These are phyloP conservation scores for Verasper variegatus DNA, from an alignment of 2,113 vertebrate species.

Conservation along the genomic window DNA sequence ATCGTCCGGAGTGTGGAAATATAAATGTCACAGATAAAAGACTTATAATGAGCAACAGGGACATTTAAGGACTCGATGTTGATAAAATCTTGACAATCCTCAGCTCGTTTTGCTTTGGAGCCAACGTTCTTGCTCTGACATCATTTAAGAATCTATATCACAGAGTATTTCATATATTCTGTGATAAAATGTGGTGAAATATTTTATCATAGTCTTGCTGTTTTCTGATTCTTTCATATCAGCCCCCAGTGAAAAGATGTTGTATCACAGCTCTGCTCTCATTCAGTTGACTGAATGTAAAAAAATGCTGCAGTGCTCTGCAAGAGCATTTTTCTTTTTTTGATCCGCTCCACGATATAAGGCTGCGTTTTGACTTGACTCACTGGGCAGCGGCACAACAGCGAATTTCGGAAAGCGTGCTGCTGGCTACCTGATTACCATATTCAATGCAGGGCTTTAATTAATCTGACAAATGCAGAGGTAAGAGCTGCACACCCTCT, in stretches of 20 bases:
- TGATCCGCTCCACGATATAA: constrained; percentile 37
- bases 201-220: background rate
- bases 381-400: constrained; percentile 29
- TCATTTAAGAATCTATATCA: background rate
- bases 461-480: constrained; percentile 81
- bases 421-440: constrained; percentile 75
- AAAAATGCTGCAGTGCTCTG: constrained; percentile 38
- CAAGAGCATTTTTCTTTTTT: constrained; percentile 10
- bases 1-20: too few relatives aligned
- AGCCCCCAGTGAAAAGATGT: background rate
- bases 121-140: background rate
- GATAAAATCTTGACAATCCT: too few relatives aligned
- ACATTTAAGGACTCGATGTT: too few relatives aligned
- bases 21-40: too few relatives aligned
- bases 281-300: background rate
- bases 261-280: constrained; percentile 2
- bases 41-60: too few relatives aligned
- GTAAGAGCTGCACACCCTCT: constrained; percentile 67
- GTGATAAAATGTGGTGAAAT: too few relatives aligned
- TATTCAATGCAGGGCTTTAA: constrained; percentile 82
- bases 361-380: constrained; percentile 33
- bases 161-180: too few relatives aligned
- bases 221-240: background rate
- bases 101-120: too few relatives aligned
- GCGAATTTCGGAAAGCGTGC: constrained; percentile 33